These are phyloP conservation scores for Lamproptera curius DNA, from an alignment of 2,888 invertebrate species.

Conservation along the genomic window DNA sequence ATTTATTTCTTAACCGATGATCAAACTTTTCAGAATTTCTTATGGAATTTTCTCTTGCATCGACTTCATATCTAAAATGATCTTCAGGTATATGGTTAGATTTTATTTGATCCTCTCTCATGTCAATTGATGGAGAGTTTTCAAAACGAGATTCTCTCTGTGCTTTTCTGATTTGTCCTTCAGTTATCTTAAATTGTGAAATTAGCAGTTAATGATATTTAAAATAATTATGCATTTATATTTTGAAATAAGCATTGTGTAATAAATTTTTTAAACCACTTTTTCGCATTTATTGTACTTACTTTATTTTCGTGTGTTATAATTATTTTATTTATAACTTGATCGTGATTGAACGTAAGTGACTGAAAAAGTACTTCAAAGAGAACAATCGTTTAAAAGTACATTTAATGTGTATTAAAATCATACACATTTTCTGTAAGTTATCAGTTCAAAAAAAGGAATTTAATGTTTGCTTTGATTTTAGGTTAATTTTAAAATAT, in stretches of 20 bases:
- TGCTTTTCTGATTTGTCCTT: constrained; percentile 14
- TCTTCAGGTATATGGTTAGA: constrained; percentile 3
- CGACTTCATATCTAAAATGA: constrained; percentile 1
- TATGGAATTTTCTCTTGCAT: neutral
- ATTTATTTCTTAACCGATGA: neutral
- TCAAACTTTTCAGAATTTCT: constrained; percentile 1
- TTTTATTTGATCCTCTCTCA: constrained; percentile 10
- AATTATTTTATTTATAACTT: no score
- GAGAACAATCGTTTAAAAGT: neutral
- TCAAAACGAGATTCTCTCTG: constrained; percentile 7
- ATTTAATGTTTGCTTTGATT: no score
- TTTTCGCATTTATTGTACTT: no score
- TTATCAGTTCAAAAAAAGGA: no score
- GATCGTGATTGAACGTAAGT: no score
- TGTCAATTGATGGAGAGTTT: constrained; percentile 6
- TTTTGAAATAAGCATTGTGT: neutral
- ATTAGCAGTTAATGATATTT: neutral
- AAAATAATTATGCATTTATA: neutral
- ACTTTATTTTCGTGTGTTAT: no score
- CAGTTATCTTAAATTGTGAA: constrained; percentile 9
- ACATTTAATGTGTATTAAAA: neutral
- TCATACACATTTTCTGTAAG: no score
- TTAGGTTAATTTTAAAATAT: no score
- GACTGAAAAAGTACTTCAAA: no score
- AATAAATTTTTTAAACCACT: no score